Evolutionary conservation across 1,140 invertebrate genomes (phyloP).

Genomic region (Galleria mellonella): DNA sequence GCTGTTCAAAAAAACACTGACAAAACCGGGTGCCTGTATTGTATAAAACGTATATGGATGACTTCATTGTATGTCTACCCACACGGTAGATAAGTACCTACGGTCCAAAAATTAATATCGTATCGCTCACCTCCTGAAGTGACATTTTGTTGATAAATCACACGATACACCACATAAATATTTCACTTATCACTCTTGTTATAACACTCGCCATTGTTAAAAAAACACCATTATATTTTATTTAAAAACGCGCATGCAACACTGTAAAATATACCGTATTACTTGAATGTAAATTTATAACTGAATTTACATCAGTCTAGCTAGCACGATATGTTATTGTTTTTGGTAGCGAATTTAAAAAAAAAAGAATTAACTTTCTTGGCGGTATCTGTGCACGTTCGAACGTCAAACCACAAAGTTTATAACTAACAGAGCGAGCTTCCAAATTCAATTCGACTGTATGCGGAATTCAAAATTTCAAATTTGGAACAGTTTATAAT

Average conservation of each 20-base stretch:
- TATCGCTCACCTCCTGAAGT: constrained; percentile 54
- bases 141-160: constrained; percentile 52
- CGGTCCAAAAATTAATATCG: no score
- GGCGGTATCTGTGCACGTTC: constrained; percentile 2
- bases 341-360: background rate
- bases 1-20: no score
- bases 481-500: constrained; percentile 26
- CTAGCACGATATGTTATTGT: background rate
- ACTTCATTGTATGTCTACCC: no score
- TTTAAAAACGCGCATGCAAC: no score
- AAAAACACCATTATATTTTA: no score
- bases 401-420: background rate
- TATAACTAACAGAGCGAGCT: constrained; percentile 3
- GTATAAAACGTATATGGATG: no score
- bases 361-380: background rate
- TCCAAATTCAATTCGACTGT: constrained; percentile 10
- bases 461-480: constrained; percentile 39
- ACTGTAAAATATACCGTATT: no score
- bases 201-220: constrained; percentile 8
- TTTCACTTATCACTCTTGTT: constrained; percentile 32
- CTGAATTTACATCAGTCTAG: background rate
- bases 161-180: constrained; percentile 35
- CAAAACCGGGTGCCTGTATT: no score
- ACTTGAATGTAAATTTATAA: constrained; percentile 5
- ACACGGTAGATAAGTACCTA: no score